Evolutionary conservation across 2,797 vertebrate species (phyloP), one percentile per base, ranked within the genome.

Genomic region (Rhabdomys pumilio): DNA sequence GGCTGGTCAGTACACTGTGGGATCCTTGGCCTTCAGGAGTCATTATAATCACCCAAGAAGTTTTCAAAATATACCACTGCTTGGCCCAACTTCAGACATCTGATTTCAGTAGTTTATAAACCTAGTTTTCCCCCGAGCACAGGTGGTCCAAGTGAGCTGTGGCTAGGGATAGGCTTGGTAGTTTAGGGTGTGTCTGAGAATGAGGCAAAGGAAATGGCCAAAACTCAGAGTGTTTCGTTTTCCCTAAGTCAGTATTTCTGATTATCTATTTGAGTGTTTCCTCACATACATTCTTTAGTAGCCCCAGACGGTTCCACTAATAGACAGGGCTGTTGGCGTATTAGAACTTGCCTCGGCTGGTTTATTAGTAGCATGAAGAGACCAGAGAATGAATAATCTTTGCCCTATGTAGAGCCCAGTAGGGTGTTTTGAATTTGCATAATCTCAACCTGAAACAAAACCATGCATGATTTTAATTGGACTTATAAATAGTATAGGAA

Each of bases 361-460:
- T 53, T 91, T 34, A n/a, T 29, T 86, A 84, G 3, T 22, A 7
- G 44, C 34, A 81, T 44, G 61, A n/a, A 80, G 22, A 38, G 7
- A 6, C 55, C n/a, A 41, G 57, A 72, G 13, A 82, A 77, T 41
- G 55, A 81, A 75, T 47, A 6, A 55, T 44, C 12, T 91, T 83
- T 81, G 38, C 47, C 85, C 75, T 15, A 20, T n/a, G 11, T 19
- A 76, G 47, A 93, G 44, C 57, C 69, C 5, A 47, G 26, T 61
- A 84, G 76, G 26, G 22, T 41, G 77, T 79, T 84, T 83, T 85
- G 72, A 65, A 24, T 86, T 63, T 80, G 65, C 81, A 83, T 63
- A 14, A 15, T 41, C 29, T 96, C 47, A 90, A 79, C 8, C 26
- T 24, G 44, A 90, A 92, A 79, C 41, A 20, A 81, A 96, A 59